Evolutionary conservation across 1,140 invertebrate species (phyloP), one percentile per base, ranked within the genome.

Genomic region (Calosoma granatense): DNA sequence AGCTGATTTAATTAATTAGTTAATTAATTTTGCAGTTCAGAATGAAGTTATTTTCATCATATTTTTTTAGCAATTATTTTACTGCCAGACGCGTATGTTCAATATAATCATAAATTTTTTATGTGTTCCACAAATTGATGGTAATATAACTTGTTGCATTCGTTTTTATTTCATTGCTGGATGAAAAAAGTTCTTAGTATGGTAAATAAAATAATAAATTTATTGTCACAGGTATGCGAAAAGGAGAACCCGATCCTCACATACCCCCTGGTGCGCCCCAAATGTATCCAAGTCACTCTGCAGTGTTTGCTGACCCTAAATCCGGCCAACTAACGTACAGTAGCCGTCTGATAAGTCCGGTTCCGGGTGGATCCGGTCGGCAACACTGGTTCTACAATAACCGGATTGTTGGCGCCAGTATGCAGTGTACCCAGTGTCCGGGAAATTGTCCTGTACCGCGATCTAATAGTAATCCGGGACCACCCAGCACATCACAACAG

Each of bases 221-320:
- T 23, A 12, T 12, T 11, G 15, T 61, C 55, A n/a, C 26, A 70
- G 68, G 68, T 63, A 56, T 69, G 51, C 58, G 66, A 22, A 69
- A 69, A 64, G 58, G 63, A 30, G 68, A 68, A 41, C 53, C 56
- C 14, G 52, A 47, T 20, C 26, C 63, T 20, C 67, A 62, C 62
- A 57, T 64, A 36, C 65, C 63, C 53, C 47, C 41, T 21, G 56
- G 60, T 22, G 55, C 59, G 55, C 59, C 60, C 36, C 57, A 58
- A 51, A 39, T 63, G 22, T 63, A 60, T 59, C 61, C 61, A 26
- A 69, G 61, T 56, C 70, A 73, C 60, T 60, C 70, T 22, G 70
- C 70, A 11, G 70, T 73, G 19, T 73, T 66, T 53, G 70, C 68
- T 15, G 70, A 72, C 59, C 69, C 68, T 43, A 72, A 72, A 59